Evolutionary conservation across 2,113 vertebrate genomes (phyloP).

Genomic region (Lophotis ruficrista): DNA sequence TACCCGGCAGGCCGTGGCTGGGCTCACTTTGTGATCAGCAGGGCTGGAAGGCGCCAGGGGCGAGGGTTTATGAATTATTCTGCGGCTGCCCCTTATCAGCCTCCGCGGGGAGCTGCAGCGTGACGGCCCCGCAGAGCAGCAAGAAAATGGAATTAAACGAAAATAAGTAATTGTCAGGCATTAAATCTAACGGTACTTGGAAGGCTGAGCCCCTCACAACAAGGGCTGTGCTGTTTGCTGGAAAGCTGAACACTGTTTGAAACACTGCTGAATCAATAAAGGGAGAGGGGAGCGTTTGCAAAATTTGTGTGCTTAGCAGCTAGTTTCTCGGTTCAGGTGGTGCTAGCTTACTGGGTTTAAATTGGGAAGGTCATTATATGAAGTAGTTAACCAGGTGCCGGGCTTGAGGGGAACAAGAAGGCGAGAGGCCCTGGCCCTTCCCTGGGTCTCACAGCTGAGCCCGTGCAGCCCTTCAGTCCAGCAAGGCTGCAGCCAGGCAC

Average conservation of each 20-base stretch:
- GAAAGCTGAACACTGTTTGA: neutral
- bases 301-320: neutral
- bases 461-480: neutral
- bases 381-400: neutral
- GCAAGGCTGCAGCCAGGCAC: neutral
- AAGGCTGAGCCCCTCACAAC: neutral
- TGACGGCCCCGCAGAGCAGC: neutral
- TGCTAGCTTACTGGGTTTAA: neutral
- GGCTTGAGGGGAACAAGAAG: neutral
- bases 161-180: neutral
- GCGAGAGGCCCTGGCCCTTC: neutral
- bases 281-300: neutral
- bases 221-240: neutral
- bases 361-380: neutral
- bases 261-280: neutral
- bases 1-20: too few species aligned
- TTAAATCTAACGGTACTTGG: neutral
- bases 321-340: neutral
- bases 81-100: neutral
- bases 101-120: neutral
- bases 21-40: neutral
- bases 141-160: neutral
- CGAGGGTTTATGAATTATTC: neutral
- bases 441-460: neutral
- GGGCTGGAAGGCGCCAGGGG: accelerated